Percentiles rank a stretch among this genome's conserved stretches.
phyloP scores from a whole-genome alignment of 1,140 invertebrate species.

The Lasaia peninsularis region DNA sequence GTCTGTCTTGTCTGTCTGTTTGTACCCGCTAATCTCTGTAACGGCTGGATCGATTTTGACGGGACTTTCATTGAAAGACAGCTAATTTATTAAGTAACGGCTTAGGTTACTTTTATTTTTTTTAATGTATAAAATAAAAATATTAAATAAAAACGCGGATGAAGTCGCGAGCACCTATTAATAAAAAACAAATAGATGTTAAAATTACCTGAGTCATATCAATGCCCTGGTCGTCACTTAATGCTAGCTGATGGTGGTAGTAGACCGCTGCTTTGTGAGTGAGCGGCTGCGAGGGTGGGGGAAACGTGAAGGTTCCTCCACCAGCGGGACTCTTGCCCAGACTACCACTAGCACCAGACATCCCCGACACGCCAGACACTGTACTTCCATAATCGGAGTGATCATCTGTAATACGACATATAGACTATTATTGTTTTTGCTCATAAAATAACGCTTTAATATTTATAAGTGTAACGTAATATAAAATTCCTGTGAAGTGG shows the following conservation, averaged over 20 bases:
- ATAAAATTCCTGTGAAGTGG: too few relatives aligned
- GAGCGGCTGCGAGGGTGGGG: conserved; percentile 78
- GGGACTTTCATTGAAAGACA: too few relatives aligned
- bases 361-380: conserved; percentile 72
- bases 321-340: conserved; percentile 75
- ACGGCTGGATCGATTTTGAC: too few relatives aligned
- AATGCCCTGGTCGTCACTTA: conserved; percentile 85
- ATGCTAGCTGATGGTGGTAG: conserved; percentile 85
- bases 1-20: too few relatives aligned
- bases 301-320: conserved; percentile 78
- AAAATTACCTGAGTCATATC: conserved; percentile 82
- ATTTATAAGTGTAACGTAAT: too few relatives aligned
- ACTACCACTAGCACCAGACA: conserved; percentile 76
- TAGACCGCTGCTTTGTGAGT: conserved; percentile 84
- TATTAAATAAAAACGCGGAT: too few relatives aligned
- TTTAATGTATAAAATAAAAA: too few relatives aligned
- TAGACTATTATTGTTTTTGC: neutral
- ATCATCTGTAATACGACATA: conserved; percentile 71
- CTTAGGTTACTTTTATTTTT: too few relatives aligned
- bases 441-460: neutral
- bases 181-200: neutral
- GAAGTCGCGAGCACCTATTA: too few relatives aligned
- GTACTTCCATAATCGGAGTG: conserved; percentile 81
- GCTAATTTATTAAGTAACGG: too few relatives aligned
- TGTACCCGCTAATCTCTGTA: too few relatives aligned